Base-by-base conservation (phyloP, 2,113 vertebrate species). In the Scartelaos histophorus region DNA sequence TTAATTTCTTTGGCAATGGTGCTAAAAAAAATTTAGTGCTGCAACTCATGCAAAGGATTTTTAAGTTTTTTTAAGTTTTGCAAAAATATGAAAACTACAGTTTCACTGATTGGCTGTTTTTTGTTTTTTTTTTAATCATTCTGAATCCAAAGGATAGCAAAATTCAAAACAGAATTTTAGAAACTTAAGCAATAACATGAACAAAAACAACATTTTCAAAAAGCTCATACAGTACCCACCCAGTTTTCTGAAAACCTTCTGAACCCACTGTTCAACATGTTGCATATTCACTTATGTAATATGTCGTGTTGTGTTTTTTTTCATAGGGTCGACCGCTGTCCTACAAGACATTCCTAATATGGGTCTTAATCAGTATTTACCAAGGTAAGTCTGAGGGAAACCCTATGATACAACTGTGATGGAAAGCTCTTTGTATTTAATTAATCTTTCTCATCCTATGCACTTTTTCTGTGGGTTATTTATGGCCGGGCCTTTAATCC, bases 361-460 rank as follows among this genome's bases (percentile, higher is more conserved):
- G 97, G 97, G 97, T 98, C 75, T 83, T 99, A 78, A 99, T 99
- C 85, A 98, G 97, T 89, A 97, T 99, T 87, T 99, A 98, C 85
- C 97, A 98, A 97, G 97, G 97, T 98, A 94, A 94, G 90, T 15
- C 22, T 5, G 24, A 5, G 25, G 58, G 53, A 62, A 45, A 51
- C 61, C 15, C 12, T 35, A 25, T 13, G 60, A 43, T 43, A 49
- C 3, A 65, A 35, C 45, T 0, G 19, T 60, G 9, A 61, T 45
- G 70, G 34, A 57, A 51, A 56, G 21, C 60, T 19, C 51, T 21
- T 51, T 60, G 45, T 68, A 21, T 49, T 22, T 21, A 15, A 21
- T 57, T 29, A 11, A 13, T 67, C 17, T 61, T 15, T 1, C 53
- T 38, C 78, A 70, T 69, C 81, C 79, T 81, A 86, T 82, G 38